Evolutionary conservation across 2,888 invertebrate genomes (phyloP), one percentile per base, ranked within the genome.

Genomic region (Cryptophagus acutangulus): DNA sequence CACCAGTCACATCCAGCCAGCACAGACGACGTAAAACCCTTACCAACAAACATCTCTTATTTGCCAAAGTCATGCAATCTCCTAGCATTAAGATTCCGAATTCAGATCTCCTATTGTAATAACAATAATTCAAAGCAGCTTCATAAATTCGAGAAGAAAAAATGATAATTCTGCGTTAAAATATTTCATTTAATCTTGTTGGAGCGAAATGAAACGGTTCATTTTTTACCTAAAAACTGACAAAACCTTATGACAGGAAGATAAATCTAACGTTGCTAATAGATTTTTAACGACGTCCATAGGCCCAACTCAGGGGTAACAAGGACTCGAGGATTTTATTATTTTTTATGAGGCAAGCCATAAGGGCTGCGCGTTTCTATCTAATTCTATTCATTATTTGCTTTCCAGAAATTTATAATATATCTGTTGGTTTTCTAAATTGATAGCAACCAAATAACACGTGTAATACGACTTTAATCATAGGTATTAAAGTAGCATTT

Each of bases 241-340:
- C 55, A 54, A 54, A 54, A 51, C 51, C 48, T 47, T 36, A 46
- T 52, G 57, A 54, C 57, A 55, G 53, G 44, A 50, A 55, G 50
- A 55, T 55, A 55, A 53, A 55, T 55, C 49, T 52, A 48, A 46
- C 38, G 34, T 52, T n/a, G 46, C 56, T 59, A 59, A 59, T 59
- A 57, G 59, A 55, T 59, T 59, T 59, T 58, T 59, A 59, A 59
- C 57, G 59, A 59, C 51, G 51, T 47, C 50, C 43, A 46, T 40
- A 26, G 26, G 26, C 12, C 26, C 26, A 12, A 26, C 26, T 26
- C 12, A 26, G 12, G 26, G 26, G 26, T 13, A 26, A 26, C 26
- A 26, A 3, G 12, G 4, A 26, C 3, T 33, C 24, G 38, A 37
- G 43, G 36, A 41, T 48, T 48, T 45, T 48, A 48, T 48, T 43